phyloP scores from a whole-genome alignment of 2,797 vertebrate genomes.

The Poecile montanus region DNA sequence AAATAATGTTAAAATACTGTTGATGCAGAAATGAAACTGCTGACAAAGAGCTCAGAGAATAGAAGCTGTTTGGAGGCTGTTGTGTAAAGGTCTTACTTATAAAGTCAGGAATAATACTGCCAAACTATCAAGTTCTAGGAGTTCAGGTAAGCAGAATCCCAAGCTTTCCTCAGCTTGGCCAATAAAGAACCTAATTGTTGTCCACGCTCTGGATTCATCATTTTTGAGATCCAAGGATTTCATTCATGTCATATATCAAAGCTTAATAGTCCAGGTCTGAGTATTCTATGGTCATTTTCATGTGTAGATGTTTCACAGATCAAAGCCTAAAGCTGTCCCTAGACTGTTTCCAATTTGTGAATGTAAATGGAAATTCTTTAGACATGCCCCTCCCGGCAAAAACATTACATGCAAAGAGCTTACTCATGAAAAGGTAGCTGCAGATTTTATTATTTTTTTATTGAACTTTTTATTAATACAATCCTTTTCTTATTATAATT shows the following conservation, averaged over 20 bases:
- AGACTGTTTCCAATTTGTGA: constrained; percentile 62
- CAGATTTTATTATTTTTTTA: not conserved
- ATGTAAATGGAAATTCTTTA: constrained; percentile 51
- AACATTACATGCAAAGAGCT: not conserved
- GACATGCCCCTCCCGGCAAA: not conserved
- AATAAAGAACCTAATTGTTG: constrained; percentile 26
- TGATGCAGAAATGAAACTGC: not conserved
- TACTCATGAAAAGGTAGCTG: not conserved
- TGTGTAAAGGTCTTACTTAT: not conserved
- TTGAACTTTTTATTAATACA: not conserved
- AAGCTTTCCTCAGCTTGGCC: not conserved
- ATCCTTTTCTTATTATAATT: not conserved
- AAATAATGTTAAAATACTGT: not conserved
- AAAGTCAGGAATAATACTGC: not conserved
- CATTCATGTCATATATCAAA: constrained; percentile 56
- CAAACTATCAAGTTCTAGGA: not conserved
- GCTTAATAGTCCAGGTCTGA: constrained; percentile 27
- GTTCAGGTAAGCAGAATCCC: not conserved
- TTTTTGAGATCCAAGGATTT: constrained; percentile 62
- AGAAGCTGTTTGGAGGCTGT: not conserved
- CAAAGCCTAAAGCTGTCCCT: constrained; percentile 45
- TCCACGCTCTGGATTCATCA: not conserved
- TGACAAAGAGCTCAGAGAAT: not conserved
- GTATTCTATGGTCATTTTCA: constrained; percentile 57
- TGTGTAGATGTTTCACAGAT: constrained; percentile 56